phyloP scores from a whole-genome alignment of 2,888 invertebrate species.

The Colostygia pectinataria region DNA sequence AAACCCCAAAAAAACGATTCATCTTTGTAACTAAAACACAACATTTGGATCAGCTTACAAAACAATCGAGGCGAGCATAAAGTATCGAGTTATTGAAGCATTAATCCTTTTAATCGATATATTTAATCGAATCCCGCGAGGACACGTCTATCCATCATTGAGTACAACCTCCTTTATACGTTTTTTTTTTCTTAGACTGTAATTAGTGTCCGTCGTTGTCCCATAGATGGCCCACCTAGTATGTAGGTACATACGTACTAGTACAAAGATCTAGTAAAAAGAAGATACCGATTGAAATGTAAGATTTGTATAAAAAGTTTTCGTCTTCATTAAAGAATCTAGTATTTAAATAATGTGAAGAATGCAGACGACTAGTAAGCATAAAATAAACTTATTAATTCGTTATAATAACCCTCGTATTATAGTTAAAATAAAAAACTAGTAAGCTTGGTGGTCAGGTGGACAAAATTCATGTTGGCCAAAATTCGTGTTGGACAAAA shows the following conservation, averaged over 20 bases:
- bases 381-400: too few relatives aligned
- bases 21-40: conserved; percentile 34
- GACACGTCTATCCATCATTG: conserved; percentile 58
- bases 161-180: conserved; percentile 33
- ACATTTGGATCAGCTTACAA: conserved; percentile 37
- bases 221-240: conserved; percentile 44
- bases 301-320: conserved; percentile 8
- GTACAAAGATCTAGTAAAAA: conserved; percentile 18
- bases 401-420: too few relatives aligned
- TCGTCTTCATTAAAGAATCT: conserved; percentile 16
- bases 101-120: conserved; percentile 59
- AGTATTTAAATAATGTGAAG: neutral
- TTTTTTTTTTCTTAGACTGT: conserved; percentile 40
- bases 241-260: conserved; percentile 9
- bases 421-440: too few relatives aligned
- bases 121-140: conserved; percentile 48
- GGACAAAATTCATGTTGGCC: too few relatives aligned
- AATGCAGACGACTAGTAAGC: too few relatives aligned
- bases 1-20: conserved; percentile 4
- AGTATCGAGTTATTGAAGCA: conserved; percentile 61
- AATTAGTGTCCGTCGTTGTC: conserved; percentile 44
- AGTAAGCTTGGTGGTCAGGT: too few relatives aligned
- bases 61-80: conserved; percentile 50
- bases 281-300: conserved; percentile 7
- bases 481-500: too few relatives aligned